phyloP scores from a whole-genome alignment of 2,888 invertebrate genomes.

The Plusia festucae region DNA sequence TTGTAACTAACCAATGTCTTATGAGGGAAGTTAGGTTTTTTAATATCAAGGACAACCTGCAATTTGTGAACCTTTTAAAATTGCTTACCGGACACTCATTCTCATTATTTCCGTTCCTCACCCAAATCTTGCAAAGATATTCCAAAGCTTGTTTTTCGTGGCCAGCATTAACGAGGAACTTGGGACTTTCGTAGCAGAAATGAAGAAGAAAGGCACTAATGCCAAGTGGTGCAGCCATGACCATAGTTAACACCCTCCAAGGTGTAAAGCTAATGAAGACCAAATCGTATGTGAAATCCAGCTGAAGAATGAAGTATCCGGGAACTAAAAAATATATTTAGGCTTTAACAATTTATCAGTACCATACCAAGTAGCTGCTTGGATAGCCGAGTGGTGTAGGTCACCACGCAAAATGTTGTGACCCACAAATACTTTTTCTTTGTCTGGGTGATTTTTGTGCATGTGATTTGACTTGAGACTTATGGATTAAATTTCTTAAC shows the following conservation, averaged over 20 bases:
- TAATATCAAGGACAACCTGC: too few relatives aligned
- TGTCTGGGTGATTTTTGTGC: too few relatives aligned
- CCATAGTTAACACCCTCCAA: conserved; percentile 69
- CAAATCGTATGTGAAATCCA: conserved; percentile 57
- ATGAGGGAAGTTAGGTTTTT: too few relatives aligned
- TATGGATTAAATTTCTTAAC: too few relatives aligned
- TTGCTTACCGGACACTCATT: conserved; percentile 38
- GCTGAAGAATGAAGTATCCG: conserved; percentile 62
- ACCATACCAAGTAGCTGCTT: too few relatives aligned
- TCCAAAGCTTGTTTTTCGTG: conserved; percentile 88
- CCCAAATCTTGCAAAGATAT: conserved; percentile 88
- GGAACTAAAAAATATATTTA: conserved; percentile 49
- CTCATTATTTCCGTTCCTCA: conserved; percentile 79
- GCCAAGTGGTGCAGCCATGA: conserved; percentile 87
- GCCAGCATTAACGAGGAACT: conserved; percentile 91
- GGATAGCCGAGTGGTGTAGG: too few relatives aligned
- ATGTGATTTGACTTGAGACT: too few relatives aligned
- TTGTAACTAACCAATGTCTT: too few relatives aligned
- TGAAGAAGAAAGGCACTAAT: conserved; percentile 86
- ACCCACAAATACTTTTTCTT: too few relatives aligned
- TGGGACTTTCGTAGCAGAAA: conserved; percentile 92
- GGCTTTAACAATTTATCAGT: too few relatives aligned
- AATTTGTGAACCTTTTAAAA: too few relatives aligned
- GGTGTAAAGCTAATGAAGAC: conserved; percentile 64
- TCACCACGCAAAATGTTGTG: too few relatives aligned